Conservation (phyloP, 2,113 vertebrate species). For the Cyprinodon tularosa region DNA sequence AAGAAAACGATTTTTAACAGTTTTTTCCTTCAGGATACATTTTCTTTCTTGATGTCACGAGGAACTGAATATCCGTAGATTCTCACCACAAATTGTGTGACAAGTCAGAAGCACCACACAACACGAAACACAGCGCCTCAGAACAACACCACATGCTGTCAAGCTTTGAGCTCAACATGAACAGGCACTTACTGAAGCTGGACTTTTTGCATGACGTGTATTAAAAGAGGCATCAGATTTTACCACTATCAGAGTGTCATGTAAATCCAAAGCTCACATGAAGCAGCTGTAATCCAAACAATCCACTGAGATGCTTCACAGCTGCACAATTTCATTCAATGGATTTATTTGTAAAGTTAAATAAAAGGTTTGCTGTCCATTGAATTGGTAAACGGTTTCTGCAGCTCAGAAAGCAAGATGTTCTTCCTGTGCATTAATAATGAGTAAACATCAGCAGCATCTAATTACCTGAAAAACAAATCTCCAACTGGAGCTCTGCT, state of each 20-base stretch:
- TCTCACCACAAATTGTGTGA: conserved; percentile 46
- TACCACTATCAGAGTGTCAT: conserved; percentile 19
- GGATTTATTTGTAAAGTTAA: conserved; percentile 1
- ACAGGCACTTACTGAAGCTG: conserved; percentile 34
- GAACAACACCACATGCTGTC: conserved; percentile 59
- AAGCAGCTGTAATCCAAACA: conserved; percentile 15
- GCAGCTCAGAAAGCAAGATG: conserved; percentile 4
- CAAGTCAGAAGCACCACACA: conserved; percentile 47
- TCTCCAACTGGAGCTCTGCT: neutral
- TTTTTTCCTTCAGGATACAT: conserved; percentile 13
- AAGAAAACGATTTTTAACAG: conserved; percentile 17
- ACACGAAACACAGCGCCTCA: conserved; percentile 18
- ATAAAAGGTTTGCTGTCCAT: neutral
- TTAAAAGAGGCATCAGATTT: conserved; percentile 36
- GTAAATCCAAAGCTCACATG: conserved; percentile 18
- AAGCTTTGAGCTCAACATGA: conserved; percentile 45
- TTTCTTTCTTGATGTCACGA: conserved; percentile 29
- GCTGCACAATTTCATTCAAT: neutral
- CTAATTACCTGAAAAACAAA: neutral
- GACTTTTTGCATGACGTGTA: conserved; percentile 36
- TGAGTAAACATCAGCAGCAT: conserved; percentile 10
- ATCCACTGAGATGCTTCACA: conserved; percentile 16
- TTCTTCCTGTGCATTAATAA: neutral
- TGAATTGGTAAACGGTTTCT: neutral
- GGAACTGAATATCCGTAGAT: conserved; percentile 33